These are phyloP conservation scores for Cheilosia pagana DNA, from an alignment of 2,888 invertebrate species.

Conservation along the genomic window DNA sequence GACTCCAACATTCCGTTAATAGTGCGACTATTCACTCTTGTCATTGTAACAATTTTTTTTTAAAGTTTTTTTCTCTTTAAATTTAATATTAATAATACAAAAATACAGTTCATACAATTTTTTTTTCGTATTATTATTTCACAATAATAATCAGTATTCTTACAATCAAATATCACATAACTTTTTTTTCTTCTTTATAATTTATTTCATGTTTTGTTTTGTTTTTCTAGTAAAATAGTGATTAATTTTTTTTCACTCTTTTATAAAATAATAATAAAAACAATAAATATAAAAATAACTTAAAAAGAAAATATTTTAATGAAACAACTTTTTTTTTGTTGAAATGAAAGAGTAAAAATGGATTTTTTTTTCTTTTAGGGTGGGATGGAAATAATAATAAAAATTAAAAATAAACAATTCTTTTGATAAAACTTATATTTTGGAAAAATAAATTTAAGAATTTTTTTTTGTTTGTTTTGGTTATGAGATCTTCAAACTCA, in stretches of 20 bases:
- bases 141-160: slow-evolving; percentile 77
- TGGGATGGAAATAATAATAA: slow-evolving; percentile 28
- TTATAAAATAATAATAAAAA: slow-evolving; percentile 11
- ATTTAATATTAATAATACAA: slow-evolving; percentile 56
- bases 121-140: slow-evolving; percentile 12
- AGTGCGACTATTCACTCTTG: slow-evolving; percentile 51
- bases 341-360: slow-evolving; percentile 15
- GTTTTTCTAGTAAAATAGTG: slow-evolving; percentile 17
- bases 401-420: neutral
- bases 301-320: neutral
- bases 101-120: slow-evolving; percentile 46
- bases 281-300: slow-evolving; percentile 6
- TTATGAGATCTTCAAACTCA: slow-evolving; percentile 66
- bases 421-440: neutral
- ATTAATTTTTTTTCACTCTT: neutral
- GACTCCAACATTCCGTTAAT: slow-evolving; percentile 42
- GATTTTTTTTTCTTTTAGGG: slow-evolving; percentile 8
- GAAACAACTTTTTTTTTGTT: slow-evolving; percentile 1
- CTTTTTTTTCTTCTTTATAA: slow-evolving; percentile 52
- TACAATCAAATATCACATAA: slow-evolving; percentile 83
- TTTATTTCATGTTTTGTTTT: slow-evolving; percentile 26
- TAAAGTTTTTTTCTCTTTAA: neutral
- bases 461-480: slow-evolving; percentile 12
- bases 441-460: slow-evolving; percentile 6
- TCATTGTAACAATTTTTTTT: slow-evolving; percentile 41